Conservation (phyloP, 53 echinoderm and acorn worm genomes). For the Echinometra lucunter region DNA sequence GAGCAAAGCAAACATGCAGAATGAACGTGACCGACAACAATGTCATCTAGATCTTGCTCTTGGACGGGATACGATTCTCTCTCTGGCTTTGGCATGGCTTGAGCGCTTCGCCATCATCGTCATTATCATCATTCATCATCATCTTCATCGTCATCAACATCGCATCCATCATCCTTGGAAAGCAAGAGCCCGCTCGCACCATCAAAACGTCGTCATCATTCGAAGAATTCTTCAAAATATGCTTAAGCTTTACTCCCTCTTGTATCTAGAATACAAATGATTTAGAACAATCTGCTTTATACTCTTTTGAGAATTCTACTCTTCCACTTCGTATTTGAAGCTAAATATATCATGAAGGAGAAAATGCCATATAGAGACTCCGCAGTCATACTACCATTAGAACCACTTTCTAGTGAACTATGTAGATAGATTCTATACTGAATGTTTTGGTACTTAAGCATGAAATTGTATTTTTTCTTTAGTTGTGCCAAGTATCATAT, state of each 20-base stretch:
- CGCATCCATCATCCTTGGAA: constrained; percentile 11
- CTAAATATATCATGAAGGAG: neutral
- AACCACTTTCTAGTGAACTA: neutral
- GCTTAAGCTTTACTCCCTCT: neutral
- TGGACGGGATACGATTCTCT: constrained; percentile 8
- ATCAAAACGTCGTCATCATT: neutral
- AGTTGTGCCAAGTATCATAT: constrained; percentile 9
- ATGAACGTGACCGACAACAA: neutral
- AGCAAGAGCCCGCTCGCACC: constrained; percentile 63
- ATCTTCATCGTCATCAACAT: constrained; percentile 17
- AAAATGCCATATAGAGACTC: too few species aligned
- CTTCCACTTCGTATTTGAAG: neutral
- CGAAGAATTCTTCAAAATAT: neutral
- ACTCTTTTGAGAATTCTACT: neutral
- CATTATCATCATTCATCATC: constrained; percentile 3
- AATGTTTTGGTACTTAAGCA: neutral
- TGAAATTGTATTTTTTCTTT: constrained; percentile 47
- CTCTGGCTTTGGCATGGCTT: neutral
- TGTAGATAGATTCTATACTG: neutral
- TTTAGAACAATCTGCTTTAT: neutral
- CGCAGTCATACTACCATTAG: too few species aligned
- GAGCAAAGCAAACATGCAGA: neutral
- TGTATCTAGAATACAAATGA: neutral
- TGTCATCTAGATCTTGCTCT: neutral
- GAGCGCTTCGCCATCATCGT: constrained; percentile 16